Evolutionary conservation across 2,113 vertebrate genomes (phyloP), one percentile per base, ranked within the genome.

Genomic region (Nansenia antarctica): DNA sequence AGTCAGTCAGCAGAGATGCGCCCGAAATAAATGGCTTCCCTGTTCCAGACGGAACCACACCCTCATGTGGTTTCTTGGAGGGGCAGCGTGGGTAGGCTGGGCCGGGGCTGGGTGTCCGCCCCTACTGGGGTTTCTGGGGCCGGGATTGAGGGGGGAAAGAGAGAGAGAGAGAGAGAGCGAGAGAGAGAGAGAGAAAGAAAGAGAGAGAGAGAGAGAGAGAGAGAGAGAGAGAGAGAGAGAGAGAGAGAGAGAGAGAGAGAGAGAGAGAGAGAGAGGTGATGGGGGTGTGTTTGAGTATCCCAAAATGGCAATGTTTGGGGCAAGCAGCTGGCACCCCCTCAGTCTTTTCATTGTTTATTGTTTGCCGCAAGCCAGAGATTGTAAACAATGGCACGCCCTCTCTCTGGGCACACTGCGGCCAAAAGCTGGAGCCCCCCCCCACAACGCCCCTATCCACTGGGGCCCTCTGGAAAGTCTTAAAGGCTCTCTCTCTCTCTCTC

Each of bases 21-120:
- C 93, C 90, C 86, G 85, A 95, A 98, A 98, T 97, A 98, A 96
- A 96, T 93, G 95, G 93, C 92, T 94, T 96, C 94, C 95, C 94
- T 97, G 94, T 96, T 94, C 91, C 89, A 90, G 86, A 79, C 89
- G 93, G 92, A 94, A 95, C 94, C 95, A 95, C 95, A 94, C 95
- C 94, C 93, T 92, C 76, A 74, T 87, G 93, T 91, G 95, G 94
- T 96, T 95, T 95, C 87, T 84, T 88, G 83, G 89, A 91, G 89
- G 92, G 73, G 90, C 88, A 91, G 90, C 90, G 89, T 72, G 90
- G 90, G 86, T 89, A 89, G 88, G 71, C 72, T 74, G 86, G 77
- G 31, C 64, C 78, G 14, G 47, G 47, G 14, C 49, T 5, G 89
- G 82, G 58, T 67, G 91, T 89, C 74, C 89, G 85, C 88, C 90